Evolutionary conservation across 2,888 invertebrate species (phyloP).

Genomic region (Melanostoma scalare): DNA sequence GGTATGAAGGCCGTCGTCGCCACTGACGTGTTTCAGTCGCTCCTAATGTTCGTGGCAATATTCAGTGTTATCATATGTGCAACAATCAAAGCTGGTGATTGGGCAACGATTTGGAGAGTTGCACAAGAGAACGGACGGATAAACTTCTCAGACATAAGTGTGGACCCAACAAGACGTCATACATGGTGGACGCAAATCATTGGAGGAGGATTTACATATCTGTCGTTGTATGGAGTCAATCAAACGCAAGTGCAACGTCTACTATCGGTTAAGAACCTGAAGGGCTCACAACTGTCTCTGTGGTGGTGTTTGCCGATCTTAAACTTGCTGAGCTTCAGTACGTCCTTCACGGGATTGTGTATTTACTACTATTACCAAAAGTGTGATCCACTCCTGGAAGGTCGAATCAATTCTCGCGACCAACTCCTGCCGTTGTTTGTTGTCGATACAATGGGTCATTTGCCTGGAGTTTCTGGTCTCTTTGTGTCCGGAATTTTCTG

Average conservation of each 20-base stretch:
- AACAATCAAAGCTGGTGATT: constrained; percentile 86
- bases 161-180: constrained; percentile 91
- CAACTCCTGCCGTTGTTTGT: constrained; percentile 92
- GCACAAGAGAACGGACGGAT: constrained; percentile 88
- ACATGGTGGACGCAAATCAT: constrained; percentile 91
- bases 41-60: constrained; percentile 92
- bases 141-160: constrained; percentile 87
- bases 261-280: constrained; percentile 87
- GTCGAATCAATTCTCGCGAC: constrained; percentile 86
- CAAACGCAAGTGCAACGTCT: constrained; percentile 92
- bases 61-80: constrained; percentile 90
- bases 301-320: constrained; percentile 93
- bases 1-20: constrained; percentile 96
- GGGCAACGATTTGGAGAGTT: constrained; percentile 87
- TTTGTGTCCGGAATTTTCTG: constrained; percentile 96
- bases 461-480: constrained; percentile 92
- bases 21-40: constrained; percentile 92
- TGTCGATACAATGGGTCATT: constrained; percentile 87
- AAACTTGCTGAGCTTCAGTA: constrained; percentile 87
- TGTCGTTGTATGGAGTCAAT: constrained; percentile 93
- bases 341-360: constrained; percentile 90
- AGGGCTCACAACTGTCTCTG: constrained; percentile 87
- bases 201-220: constrained; percentile 91
- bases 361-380: constrained; percentile 91
- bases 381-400: constrained; percentile 89